Evolutionary conservation across 2,113 vertebrate species (phyloP).

Genomic region (Theristicus caerulescens): DNA sequence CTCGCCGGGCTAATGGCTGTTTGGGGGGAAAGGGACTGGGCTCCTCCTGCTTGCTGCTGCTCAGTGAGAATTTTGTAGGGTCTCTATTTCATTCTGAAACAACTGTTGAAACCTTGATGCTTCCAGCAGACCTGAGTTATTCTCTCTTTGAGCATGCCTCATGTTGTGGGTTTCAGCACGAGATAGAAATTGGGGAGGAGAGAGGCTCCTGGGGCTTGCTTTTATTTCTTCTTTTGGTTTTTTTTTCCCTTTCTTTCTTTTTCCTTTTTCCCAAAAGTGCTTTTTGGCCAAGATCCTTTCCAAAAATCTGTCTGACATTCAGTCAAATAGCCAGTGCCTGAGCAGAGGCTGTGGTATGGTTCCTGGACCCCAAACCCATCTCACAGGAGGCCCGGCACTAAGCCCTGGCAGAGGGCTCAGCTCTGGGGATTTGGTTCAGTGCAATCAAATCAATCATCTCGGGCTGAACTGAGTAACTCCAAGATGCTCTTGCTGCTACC

Average conservation of each 20-base stretch:
- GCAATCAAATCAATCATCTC: background rate
- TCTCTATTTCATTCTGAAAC: background rate
- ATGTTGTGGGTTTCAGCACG: background rate
- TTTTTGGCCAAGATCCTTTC: background rate
- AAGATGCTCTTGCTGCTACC: background rate
- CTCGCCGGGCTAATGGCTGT: fast-evolving
- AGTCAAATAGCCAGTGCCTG: background rate
- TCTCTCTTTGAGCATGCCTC: background rate
- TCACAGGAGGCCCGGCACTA: background rate
- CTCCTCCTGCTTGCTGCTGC: background rate
- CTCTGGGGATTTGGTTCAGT: background rate
- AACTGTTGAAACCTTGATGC: background rate
- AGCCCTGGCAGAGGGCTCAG: background rate
- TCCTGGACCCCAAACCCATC: background rate
- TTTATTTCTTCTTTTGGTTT: background rate
- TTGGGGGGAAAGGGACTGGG: background rate
- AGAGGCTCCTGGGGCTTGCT: background rate
- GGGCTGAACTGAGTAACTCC: background rate
- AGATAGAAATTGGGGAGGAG: background rate
- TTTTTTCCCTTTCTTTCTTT: background rate
- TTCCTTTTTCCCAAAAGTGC: background rate
- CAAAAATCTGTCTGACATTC: background rate
- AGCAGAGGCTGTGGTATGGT: background rate
- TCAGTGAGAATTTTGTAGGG: background rate
- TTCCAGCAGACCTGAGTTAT: background rate